Evolutionary conservation across 2,797 vertebrate species (phyloP).

Genomic region (Lates japonicus): DNA sequence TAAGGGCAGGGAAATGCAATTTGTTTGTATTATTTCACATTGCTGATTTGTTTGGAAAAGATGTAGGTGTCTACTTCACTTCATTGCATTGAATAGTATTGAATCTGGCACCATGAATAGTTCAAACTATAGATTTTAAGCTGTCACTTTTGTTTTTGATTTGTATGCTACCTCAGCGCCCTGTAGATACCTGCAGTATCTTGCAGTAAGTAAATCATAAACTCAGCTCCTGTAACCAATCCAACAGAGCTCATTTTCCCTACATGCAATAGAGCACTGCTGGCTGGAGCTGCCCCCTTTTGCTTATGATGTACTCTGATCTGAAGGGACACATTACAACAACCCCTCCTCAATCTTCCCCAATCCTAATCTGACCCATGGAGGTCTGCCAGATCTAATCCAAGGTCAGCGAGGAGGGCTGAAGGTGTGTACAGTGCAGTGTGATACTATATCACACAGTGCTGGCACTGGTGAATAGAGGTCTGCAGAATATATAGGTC

Average conservation of each 20-base stretch:
- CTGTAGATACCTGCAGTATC: neutral
- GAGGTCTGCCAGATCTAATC: constrained; percentile 41
- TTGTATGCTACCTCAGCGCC: neutral
- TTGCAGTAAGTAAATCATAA: neutral
- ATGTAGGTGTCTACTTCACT: neutral
- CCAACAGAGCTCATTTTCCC: neutral
- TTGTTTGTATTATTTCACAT: neutral
- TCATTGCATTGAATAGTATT: neutral
- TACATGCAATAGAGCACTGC: neutral
- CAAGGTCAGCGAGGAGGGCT: constrained; percentile 60
- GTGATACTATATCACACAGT: constrained; percentile 44
- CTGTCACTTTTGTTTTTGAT: neutral
- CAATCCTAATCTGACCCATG: constrained; percentile 33
- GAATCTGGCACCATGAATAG: neutral
- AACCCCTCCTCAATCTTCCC: constrained; percentile 19
- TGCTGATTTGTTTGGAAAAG: neutral
- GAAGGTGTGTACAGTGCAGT: constrained; percentile 49
- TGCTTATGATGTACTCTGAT: constrained; percentile 18
- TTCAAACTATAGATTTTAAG: neutral
- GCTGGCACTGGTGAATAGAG: constrained; percentile 18
- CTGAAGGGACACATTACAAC: constrained; percentile 16
- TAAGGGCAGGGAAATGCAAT: neutral
- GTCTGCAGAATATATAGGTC: constrained; percentile 77
- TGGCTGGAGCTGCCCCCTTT: constrained; percentile 4
- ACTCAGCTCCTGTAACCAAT: neutral